Base-by-base conservation (phyloP, 2,797 vertebrate genomes). In the Channallabes apus region DNA sequence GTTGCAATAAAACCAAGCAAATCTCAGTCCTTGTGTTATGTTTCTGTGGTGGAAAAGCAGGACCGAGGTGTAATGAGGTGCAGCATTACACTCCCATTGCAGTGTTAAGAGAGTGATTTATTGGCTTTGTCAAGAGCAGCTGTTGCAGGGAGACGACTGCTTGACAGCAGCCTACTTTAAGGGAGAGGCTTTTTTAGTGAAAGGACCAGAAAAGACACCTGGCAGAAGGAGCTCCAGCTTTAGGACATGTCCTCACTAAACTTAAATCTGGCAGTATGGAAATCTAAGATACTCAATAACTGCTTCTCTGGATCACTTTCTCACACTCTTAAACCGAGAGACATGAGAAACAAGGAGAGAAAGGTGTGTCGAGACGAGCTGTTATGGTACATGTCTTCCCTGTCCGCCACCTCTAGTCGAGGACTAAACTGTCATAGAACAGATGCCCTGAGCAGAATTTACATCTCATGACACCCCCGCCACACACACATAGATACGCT, bases 41-140 rank as follows among this genome's bases (percentile, higher is more conserved):
- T 59, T 73, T 77, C 79, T 67, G 61, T 17, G 59, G 41, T 35
- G 59, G 65, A 58, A 81, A 65, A 85, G 22, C 41, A 67, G 61
- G 69, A 72, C 67, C 24, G 41, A n/a, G 29, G 73, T 77, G 38
- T 20, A 64, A 51, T 51, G 46, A 51, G 46, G 41, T 29, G 18
- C 68, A 62, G 79, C 84, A 35, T 71, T 71, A 59, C 46, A 51
- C 82, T 77, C 27, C 80, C 35, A 61, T 59, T 62, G 84, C 86
- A 75, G 73, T 27, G 59, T 72, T 88, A 65, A 84, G 82, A 22
- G 18, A 38, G 62, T 88, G 77, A 92, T 91, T 90, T 85, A 88
- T 90, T 88, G 86, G 58, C 89, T 89, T 84, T 77, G 87, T 90
- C 86, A 87, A 86, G 56, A 88, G 84, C 88, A 88, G 87, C 90